Conservation (phyloP, 2,888 invertebrate genomes). For the Platycnemis pennipes region DNA sequence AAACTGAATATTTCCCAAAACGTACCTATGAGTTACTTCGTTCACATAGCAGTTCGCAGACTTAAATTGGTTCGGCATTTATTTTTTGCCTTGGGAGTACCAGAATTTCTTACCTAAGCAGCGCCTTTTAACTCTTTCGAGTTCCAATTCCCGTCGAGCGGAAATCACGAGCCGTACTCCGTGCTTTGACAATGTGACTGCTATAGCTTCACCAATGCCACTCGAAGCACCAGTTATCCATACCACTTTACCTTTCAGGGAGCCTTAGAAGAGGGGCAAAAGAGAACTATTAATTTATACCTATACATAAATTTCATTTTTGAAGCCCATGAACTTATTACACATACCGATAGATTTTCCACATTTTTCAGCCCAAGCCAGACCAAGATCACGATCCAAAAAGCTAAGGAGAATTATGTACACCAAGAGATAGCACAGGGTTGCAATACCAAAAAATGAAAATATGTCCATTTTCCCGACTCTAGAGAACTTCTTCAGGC, state of each 20-base stretch:
- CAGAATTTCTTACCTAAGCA: conserved; percentile 82
- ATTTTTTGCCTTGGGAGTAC: too few relatives aligned
- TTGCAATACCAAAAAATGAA: conserved; percentile 68
- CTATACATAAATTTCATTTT: background rate
- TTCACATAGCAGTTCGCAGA: too few relatives aligned
- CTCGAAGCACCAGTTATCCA: conserved; percentile 93
- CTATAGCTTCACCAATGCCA: conserved; percentile 89
- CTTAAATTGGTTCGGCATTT: too few relatives aligned
- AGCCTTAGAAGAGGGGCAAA: conserved; percentile 77
- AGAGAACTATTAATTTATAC: conserved; percentile 4
- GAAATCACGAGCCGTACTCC: conserved; percentile 86
- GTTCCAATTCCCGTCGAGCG: conserved; percentile 83
- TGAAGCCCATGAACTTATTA: background rate
- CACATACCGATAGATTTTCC: conserved; percentile 83
- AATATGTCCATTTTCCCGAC: conserved; percentile 65
- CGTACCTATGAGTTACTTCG: too few relatives aligned
- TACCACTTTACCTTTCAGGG: conserved; percentile 85
- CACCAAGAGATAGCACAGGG: conserved; percentile 79
- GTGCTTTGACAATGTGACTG: conserved; percentile 84
- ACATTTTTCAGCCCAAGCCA: conserved; percentile 83
- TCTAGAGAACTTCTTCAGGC: background rate
- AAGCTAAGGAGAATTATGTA: conserved; percentile 81
- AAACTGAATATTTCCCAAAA: too few relatives aligned
- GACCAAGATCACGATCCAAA: conserved; percentile 83
- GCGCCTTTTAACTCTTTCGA: conserved; percentile 84